A percentile compares a stretch with the other conserved stretches of the same genome.
Conservation (phyloP, 2,888 invertebrate species). For the Chironomus tentans region DNA sequence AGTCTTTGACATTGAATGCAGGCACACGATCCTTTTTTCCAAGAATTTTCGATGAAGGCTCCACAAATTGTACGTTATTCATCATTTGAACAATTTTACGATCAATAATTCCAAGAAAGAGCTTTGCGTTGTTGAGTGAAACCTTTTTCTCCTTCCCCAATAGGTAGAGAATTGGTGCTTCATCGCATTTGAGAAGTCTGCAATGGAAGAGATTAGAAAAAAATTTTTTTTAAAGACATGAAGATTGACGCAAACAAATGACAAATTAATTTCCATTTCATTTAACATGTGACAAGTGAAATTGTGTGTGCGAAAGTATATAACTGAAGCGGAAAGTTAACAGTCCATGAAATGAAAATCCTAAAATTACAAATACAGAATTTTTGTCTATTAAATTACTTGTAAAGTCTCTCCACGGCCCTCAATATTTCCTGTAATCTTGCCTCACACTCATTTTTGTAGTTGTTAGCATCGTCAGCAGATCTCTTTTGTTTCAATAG, state of each 20-base stretch:
- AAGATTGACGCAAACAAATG: neutral
- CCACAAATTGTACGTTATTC: conserved; percentile 36
- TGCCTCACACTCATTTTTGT: conserved; percentile 38
- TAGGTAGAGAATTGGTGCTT: conserved; percentile 60
- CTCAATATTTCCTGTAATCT: conserved; percentile 18
- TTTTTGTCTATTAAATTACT: conserved; percentile 13
- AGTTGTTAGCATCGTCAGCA: conserved; percentile 31
- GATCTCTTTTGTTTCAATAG: conserved; percentile 8
- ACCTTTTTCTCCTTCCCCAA: conserved; percentile 64
- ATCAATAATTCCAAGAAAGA: conserved; percentile 75
- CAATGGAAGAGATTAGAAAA: conserved; percentile 34
- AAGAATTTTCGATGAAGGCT: conserved; percentile 37
- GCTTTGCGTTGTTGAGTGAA: conserved; percentile 64
- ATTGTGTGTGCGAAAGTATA: neutral
- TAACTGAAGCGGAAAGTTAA: neutral
- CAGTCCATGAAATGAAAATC: neutral
- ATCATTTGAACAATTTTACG: conserved; percentile 47
- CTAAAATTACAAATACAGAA: too few relatives aligned
- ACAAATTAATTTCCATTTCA: conserved; percentile 17
- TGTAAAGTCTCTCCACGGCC: conserved; percentile 23
- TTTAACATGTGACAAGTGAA: conserved; percentile 10
- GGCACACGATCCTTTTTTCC: conserved; percentile 40
- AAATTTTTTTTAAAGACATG: too few relatives aligned
- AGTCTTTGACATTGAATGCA: conserved; percentile 41
- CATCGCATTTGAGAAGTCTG: conserved; percentile 61